These are phyloP conservation scores for Empidonax alnorum DNA, from an alignment of 2,113 vertebrate species.

Conservation along the genomic window DNA sequence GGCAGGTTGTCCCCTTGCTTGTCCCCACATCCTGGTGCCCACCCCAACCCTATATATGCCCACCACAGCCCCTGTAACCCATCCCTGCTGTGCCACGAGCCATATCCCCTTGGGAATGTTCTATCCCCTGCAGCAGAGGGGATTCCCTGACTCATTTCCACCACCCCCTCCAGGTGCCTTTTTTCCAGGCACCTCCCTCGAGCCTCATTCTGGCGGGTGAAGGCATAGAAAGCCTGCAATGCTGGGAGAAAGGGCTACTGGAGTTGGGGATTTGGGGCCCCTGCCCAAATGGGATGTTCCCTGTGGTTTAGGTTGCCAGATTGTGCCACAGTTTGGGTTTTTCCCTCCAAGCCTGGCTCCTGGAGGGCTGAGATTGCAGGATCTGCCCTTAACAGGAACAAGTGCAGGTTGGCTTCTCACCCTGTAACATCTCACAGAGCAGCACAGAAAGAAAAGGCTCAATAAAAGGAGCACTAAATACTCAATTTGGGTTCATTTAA, in stretches of 20 bases:
- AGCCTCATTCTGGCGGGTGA: background rate
- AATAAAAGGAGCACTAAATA: background rate
- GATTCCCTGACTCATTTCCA: background rate
- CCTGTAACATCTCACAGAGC: background rate
- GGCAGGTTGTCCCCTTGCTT: background rate
- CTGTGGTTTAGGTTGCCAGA: background rate
- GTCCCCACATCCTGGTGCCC: background rate
- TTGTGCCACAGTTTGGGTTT: background rate
- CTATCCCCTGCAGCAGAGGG: background rate
- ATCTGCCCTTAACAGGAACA: background rate
- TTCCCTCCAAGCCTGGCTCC: background rate
- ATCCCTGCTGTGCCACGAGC: accelerated
- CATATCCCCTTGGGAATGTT: accelerated
- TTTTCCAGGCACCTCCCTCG: background rate
- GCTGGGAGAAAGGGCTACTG: background rate
- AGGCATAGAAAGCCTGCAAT: background rate
- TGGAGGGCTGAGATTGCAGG: background rate
- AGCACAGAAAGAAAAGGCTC: background rate
- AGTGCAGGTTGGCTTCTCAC: background rate
- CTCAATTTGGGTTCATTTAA: background rate
- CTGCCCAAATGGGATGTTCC: background rate
- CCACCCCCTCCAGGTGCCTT: background rate
- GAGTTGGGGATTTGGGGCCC: background rate
- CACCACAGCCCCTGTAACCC: accelerated
- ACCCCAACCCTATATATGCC: no score